These are phyloP conservation scores for Daphoenositta chrysoptera DNA, from an alignment of 2,113 vertebrate genomes.

Conservation along the genomic window DNA sequence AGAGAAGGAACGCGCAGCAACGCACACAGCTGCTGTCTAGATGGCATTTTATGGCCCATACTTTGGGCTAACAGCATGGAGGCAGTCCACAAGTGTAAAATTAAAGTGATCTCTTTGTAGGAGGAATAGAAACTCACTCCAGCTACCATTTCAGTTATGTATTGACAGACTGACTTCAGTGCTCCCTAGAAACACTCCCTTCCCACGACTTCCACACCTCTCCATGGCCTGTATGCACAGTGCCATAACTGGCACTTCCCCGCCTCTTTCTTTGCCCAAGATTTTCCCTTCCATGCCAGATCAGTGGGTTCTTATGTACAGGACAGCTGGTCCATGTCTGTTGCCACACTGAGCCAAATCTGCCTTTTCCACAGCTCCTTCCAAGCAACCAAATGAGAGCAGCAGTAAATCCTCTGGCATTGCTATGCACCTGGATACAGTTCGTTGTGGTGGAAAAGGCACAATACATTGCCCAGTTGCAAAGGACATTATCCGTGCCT, in stretches of 20 bases:
- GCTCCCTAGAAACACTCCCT: background rate
- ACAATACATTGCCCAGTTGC: background rate
- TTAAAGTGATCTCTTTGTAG: background rate
- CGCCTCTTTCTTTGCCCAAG: background rate
- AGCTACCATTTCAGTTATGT: background rate
- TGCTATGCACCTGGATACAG: background rate
- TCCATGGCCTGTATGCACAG: background rate
- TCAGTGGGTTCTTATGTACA: background rate
- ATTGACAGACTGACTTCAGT: background rate
- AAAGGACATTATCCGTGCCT: background rate
- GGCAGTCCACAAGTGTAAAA: background rate
- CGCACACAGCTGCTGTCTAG: background rate
- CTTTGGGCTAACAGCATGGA: background rate
- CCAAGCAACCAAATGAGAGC: background rate
- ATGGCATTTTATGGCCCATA: background rate
- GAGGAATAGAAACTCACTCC: background rate
- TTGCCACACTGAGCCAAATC: background rate
- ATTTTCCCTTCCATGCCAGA: background rate
- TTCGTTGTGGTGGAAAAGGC: background rate
- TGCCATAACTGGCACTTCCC: background rate
- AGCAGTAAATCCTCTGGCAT: background rate
- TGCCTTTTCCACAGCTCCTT: background rate
- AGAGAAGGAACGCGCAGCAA: background rate
- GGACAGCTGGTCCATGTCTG: background rate
- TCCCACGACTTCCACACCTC: background rate